Evolutionary conservation across 2,797 vertebrate genomes (phyloP).

Genomic region (Rhinophrynus dorsalis): DNA sequence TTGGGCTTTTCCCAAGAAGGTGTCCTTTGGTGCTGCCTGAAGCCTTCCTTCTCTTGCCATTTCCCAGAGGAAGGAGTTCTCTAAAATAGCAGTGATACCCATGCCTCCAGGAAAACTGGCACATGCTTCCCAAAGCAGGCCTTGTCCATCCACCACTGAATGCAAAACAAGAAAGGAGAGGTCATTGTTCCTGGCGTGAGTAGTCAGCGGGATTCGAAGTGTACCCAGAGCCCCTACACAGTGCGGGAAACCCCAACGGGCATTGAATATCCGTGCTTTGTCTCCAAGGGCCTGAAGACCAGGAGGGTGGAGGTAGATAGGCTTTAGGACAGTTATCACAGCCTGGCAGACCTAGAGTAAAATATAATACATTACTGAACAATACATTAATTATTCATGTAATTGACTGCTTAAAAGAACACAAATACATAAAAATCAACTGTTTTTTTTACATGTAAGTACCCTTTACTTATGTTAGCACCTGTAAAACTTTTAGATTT

Average conservation of each 20-base stretch:
- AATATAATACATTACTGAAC: neutral
- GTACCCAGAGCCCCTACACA: slow-evolving; percentile 66
- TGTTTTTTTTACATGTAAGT: no score
- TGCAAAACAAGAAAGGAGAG: slow-evolving; percentile 66
- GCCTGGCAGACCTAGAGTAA: slow-evolving; percentile 62
- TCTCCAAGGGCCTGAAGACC: slow-evolving; percentile 61
- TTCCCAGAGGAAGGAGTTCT: slow-evolving; percentile 68
- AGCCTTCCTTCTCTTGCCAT: slow-evolving; percentile 63
- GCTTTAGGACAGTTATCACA: slow-evolving; percentile 63
- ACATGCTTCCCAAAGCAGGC: slow-evolving; percentile 69
- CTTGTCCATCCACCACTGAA: slow-evolving; percentile 64
- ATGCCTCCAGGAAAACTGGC: slow-evolving; percentile 66
- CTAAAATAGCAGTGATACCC: slow-evolving; percentile 62
- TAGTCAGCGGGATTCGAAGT: slow-evolving; percentile 64
- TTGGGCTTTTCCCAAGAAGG: slow-evolving; percentile 63
- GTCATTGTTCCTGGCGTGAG: slow-evolving; percentile 60
- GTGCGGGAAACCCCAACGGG: slow-evolving; percentile 68
- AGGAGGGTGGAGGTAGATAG: slow-evolving; percentile 64
- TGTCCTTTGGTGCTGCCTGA: slow-evolving; percentile 60
- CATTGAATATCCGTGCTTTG: slow-evolving; percentile 60
- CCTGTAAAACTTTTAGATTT: no score
- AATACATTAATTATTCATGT: no score
- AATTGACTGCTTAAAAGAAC: no score
- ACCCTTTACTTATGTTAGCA: no score
- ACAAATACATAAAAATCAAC: no score